Conservation (phyloP, 2,113 vertebrate genomes). For the Misgurnus mizolepis region DNA sequence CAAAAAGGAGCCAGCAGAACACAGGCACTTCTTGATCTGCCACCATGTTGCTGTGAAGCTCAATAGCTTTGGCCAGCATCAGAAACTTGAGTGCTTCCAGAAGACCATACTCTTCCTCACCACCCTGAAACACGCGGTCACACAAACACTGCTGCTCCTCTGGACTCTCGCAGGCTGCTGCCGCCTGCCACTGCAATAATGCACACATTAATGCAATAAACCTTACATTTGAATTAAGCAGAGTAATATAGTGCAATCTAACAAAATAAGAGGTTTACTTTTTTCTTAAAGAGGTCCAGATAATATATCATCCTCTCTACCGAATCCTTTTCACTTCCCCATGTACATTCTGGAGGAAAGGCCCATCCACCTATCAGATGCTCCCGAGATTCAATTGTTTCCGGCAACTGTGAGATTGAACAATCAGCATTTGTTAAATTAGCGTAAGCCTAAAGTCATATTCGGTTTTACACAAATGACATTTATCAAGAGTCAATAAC, state of each 20-base stretch:
- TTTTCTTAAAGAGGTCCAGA: constrained; percentile 80
- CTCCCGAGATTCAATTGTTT: constrained; percentile 78
- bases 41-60: constrained; percentile 81
- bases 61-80: constrained; percentile 86
- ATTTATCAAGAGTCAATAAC: no score
- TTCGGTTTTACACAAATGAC: no score
- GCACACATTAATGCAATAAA: neutral
- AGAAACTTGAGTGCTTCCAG: constrained; percentile 94
- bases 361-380: constrained; percentile 85
- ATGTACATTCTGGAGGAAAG: constrained; percentile 71
- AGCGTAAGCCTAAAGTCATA: neutral
- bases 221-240: neutral
- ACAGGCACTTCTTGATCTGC: constrained; percentile 85
- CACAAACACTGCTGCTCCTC: constrained; percentile 80
- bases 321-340: constrained; percentile 65
- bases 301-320: constrained; percentile 73
- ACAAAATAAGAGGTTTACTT: constrained; percentile 70
- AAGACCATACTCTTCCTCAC: constrained; percentile 87
- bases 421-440: neutral
- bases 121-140: constrained; percentile 82
- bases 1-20: constrained; percentile 95
- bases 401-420: constrained; percentile 75
- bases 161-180: constrained; percentile 47
- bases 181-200: constrained; percentile 66
- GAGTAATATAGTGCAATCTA: no score